Percentiles rank a stretch among this genome's conserved stretches.
phyloP scores from a whole-genome alignment of 2,888 invertebrate species.

The Troides aeacus region DNA sequence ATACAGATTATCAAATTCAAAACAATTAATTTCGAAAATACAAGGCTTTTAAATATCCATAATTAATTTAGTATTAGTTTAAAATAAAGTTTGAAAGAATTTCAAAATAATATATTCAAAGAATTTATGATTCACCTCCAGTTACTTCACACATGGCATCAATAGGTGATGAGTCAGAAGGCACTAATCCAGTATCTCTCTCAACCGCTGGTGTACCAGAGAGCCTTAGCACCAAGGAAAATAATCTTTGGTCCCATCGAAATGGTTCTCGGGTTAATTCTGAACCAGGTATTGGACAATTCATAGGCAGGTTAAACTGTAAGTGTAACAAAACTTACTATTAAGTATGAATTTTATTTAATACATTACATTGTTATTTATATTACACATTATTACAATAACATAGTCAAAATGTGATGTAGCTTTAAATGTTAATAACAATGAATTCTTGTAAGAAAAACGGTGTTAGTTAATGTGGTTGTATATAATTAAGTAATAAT shows the following conservation, averaged over 20 bases:
- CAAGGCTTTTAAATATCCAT: too few species aligned
- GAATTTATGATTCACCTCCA: constrained; percentile 84
- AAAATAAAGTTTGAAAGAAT: not conserved
- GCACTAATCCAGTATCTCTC: constrained; percentile 92
- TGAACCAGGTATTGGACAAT: constrained; percentile 95
- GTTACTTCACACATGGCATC: constrained; percentile 99
- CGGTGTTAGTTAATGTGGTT: too few species aligned
- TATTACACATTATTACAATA: too few species aligned
- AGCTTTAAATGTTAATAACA: too few species aligned
- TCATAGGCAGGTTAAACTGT: constrained; percentile 94
- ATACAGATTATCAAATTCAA: not conserved
- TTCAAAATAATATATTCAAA: not conserved
- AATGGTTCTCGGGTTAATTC: constrained; percentile 99
- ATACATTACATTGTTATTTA: too few species aligned
- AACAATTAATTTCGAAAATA: too few species aligned
- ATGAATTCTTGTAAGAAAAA: too few species aligned
- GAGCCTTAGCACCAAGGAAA: constrained; percentile 94
- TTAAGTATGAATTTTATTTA: not conserved
- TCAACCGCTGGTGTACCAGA: constrained; percentile 95
- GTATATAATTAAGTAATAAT: too few species aligned
- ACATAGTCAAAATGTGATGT: too few species aligned
- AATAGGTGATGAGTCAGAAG: constrained; percentile 96
- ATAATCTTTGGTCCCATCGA: constrained; percentile 99
- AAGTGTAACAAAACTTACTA: constrained; percentile 30
- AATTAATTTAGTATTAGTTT: too few species aligned